These are phyloP conservation scores for Cacoxenus indagator DNA, from an alignment of 2,888 invertebrate genomes.

Conservation along the genomic window DNA sequence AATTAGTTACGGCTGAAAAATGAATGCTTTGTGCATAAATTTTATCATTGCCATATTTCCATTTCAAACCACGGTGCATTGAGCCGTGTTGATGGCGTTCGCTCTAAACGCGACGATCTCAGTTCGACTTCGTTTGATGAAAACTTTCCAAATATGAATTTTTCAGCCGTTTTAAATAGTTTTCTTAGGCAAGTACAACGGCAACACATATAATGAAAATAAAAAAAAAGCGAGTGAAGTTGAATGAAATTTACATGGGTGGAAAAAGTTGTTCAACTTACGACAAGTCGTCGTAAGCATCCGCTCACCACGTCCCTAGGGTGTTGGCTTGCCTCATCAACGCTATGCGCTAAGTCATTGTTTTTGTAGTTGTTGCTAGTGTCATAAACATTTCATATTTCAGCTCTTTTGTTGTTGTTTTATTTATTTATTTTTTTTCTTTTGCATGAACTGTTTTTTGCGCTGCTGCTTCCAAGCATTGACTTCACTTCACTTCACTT, in stretches of 20 bases:
- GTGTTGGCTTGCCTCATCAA: not conserved
- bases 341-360: not conserved
- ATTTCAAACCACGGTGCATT: not conserved
- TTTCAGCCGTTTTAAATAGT: constrained; percentile 24
- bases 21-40: no score
- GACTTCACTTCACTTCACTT: constrained; percentile 1
- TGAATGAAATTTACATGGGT: constrained; percentile 26
- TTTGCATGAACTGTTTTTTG: constrained; percentile 17
- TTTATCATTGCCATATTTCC: no score
- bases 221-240: constrained; percentile 8
- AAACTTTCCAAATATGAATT: constrained; percentile 23
- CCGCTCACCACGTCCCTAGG: no score
- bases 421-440: not conserved
- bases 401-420: not conserved
- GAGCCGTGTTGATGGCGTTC: not conserved
- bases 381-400: constrained; percentile 19
- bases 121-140: not conserved
- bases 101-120: not conserved
- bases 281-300: not conserved
- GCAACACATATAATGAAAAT: not conserved
- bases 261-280: constrained; percentile 25
- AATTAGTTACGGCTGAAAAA: no score
- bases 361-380: constrained; percentile 3
- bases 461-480: constrained; percentile 15
- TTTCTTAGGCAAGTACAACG: constrained; percentile 18